These are phyloP conservation scores for Conomelus anceps DNA, from an alignment of 2,888 invertebrate species.

Conservation along the genomic window DNA sequence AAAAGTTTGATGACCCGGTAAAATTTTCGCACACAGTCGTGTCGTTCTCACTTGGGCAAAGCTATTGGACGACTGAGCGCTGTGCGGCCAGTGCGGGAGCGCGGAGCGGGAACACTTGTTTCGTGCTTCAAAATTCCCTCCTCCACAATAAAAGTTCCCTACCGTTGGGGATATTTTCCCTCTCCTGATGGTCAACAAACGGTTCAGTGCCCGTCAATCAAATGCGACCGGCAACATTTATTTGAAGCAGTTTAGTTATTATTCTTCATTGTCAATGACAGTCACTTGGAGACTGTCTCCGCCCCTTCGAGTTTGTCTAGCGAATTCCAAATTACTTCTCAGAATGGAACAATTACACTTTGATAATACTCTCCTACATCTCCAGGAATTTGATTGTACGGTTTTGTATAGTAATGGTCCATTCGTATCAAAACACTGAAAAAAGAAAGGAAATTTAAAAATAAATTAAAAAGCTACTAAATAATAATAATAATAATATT, in stretches of 20 bases:
- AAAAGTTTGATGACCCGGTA: not conserved
- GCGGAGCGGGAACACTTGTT: not conserved
- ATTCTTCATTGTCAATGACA: not conserved
- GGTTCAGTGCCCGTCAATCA: not conserved
- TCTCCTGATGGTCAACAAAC: not conserved
- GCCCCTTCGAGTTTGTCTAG: not conserved
- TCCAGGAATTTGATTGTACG: too few species aligned
- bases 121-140: not conserved
- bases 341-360: not conserved
- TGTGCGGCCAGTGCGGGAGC: too few species aligned
- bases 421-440: too few species aligned
- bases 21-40: not conserved
- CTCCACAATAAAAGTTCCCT: not conserved
- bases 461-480: too few species aligned
- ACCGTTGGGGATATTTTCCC: not conserved
- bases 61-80: not conserved
- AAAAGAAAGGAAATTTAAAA: too few species aligned
- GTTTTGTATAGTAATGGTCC: too few species aligned
- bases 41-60: not conserved
- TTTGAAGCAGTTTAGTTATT: not conserved
- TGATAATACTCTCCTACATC: not conserved
- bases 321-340: not conserved
- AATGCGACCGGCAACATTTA: not conserved
- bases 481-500: too few species aligned
- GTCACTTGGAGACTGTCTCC: not conserved